Evolutionary conservation across 1,140 invertebrate species (phyloP).

Genomic region (Telenomus remus): DNA sequence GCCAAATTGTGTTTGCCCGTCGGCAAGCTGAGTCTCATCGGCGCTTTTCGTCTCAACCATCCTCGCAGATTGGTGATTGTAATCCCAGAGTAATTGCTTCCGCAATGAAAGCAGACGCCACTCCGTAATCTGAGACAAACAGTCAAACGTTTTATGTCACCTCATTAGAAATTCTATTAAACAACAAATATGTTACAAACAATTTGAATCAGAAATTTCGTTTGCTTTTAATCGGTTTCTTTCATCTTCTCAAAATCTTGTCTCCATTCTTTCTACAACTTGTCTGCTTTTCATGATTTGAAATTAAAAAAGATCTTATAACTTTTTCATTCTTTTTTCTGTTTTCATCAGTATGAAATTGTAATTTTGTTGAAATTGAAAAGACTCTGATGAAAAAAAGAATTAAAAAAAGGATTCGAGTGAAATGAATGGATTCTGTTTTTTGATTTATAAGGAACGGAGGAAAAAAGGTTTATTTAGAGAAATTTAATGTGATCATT

Average conservation of each 20-base stretch:
- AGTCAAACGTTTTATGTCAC: slow-evolving; percentile 42
- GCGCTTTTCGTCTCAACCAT: slow-evolving; percentile 66
- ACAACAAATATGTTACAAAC: slow-evolving; percentile 33
- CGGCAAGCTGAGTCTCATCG: slow-evolving; percentile 45
- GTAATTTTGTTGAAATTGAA: too few species aligned
- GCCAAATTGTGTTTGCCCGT: slow-evolving; percentile 72
- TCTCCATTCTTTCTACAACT: too few species aligned
- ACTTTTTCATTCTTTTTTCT: too few species aligned
- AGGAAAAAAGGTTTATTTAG: slow-evolving; percentile 4
- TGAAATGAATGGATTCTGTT: background rate
- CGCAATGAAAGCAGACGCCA: slow-evolving; percentile 36
- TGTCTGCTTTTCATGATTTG: too few species aligned
- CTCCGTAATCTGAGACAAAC: slow-evolving; percentile 42
- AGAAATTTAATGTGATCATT: slow-evolving; percentile 23
- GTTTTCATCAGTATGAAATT: too few species aligned
- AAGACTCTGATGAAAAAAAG: background rate
- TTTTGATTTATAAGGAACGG: background rate
- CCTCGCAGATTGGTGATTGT: slow-evolving; percentile 25
- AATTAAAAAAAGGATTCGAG: background rate
- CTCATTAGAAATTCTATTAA: slow-evolving; percentile 48
- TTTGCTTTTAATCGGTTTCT: background rate
- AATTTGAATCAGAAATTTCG: slow-evolving; percentile 9
- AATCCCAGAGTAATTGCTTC: slow-evolving; percentile 50
- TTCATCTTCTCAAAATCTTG: background rate
- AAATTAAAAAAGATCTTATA: too few species aligned